Evolutionary conservation across 2,888 invertebrate species (phyloP), one percentile per base, ranked within the genome.

Genomic region (Dendrolimus pini): DNA sequence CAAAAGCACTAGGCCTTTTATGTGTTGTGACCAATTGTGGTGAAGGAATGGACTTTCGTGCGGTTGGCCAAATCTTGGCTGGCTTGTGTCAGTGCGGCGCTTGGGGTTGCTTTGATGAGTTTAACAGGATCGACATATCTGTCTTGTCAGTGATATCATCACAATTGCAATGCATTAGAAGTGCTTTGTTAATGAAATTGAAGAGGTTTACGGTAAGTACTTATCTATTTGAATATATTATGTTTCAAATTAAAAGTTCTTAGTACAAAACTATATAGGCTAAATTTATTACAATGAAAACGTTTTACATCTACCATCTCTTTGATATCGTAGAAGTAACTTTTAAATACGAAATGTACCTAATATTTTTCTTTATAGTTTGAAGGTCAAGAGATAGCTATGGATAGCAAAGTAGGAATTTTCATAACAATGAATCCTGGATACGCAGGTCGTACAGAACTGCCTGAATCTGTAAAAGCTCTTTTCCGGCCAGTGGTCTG

Each of bases 391-490:
- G 96, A 97, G 77, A 97, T 98, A 61, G 90, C 86, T 8, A 82
- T 98, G 78, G 97, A 98, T 83, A 86, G 92, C 7, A 96, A 97
- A 85, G 95, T 97, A 13, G 98, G 98, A 1, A 95, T 98, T 62
- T 98, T 98, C 83, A 97, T 98, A 58, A 98, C 98, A 0, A 98
- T 98, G 97, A 98, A 98, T 89, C 97, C 97, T 0, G 97, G 97
- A 0, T 97, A 98, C 75, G 97, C 97, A 0, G 97, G 97, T 0
- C 93, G 97, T 59, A 97, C 97, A 0, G 97, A 98, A 75, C 87
- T 98, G 42, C 98, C 98, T 0, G 98, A 98, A 82, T 96, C 96
- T 0, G 96, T 98, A 8, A 98, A 98, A 79, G 96, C 97, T 0
- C 85, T 97, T 42, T 98, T 98, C 82, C 92, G 98, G 9, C 98